A percentile compares a stretch with the other conserved stretches of the same genome.
These are phyloP conservation scores for Hylaeus volcanicus DNA, from an alignment of 1,140 invertebrate genomes.

Conservation along the genomic window DNA sequence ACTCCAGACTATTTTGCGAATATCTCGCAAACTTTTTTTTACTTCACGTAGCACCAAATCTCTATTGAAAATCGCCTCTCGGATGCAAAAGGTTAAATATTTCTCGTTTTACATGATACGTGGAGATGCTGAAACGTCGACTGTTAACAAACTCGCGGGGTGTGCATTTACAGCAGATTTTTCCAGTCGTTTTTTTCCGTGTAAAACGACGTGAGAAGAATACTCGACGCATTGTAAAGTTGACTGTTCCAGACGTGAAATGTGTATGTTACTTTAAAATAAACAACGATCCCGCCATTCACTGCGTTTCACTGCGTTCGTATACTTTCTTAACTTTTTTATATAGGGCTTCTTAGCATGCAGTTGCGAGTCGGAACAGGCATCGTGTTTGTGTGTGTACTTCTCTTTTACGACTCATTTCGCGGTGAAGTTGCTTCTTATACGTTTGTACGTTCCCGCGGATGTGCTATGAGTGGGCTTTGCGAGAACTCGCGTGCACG, in stretches of 20 bases:
- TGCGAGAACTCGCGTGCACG: not conserved
- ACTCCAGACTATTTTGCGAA: no score
- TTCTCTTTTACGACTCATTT: slow-evolving; percentile 13
- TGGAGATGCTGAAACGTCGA: not conserved
- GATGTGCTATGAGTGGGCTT: not conserved
- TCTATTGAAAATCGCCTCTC: no score
- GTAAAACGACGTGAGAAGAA: not conserved
- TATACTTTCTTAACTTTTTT: slow-evolving; percentile 36
- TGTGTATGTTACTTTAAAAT: slow-evolving; percentile 32
- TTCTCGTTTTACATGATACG: not conserved
- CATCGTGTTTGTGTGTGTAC: not conserved
- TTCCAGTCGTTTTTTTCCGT: not conserved
- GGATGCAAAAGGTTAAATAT: no score
- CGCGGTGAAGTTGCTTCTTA: slow-evolving; percentile 12
- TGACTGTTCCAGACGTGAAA: slow-evolving; percentile 15
- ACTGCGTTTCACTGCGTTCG: slow-evolving; percentile 23
- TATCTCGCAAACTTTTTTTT: no score
- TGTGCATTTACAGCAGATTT: slow-evolving; percentile 16
- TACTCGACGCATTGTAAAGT: slow-evolving; percentile 20
- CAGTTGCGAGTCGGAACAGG: slow-evolving; percentile 20
- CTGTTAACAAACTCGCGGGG: slow-evolving; percentile 9
- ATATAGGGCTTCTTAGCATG: slow-evolving; percentile 35
- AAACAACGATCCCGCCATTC: slow-evolving; percentile 23
- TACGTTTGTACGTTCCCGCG: not conserved
- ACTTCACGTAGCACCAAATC: no score